phyloP scores from a whole-genome alignment of 1,140 invertebrate species.

The Centruroides vittatus region DNA sequence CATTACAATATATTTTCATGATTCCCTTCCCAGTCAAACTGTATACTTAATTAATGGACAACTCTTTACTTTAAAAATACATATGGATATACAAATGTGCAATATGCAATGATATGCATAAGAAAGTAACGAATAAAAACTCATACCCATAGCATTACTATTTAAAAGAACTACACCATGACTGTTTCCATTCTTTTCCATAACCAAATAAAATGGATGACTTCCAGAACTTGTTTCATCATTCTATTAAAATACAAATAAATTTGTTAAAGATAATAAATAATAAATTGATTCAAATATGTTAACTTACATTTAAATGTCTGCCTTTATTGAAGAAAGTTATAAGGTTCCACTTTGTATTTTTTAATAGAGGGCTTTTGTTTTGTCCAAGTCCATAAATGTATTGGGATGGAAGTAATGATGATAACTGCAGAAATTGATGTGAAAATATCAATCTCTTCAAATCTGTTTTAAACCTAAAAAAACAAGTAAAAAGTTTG shows the following conservation, averaged over 20 bases:
- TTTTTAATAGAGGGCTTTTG: conserved; percentile 2
- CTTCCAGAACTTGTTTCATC: conserved; percentile 47
- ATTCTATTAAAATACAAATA: neutral
- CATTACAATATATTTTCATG: too few species aligned
- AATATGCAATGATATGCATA: too few species aligned
- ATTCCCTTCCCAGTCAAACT: too few species aligned
- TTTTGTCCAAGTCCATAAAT: conserved; percentile 39
- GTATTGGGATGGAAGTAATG: conserved; percentile 29
- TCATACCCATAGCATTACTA: conserved; percentile 55
- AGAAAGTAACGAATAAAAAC: too few species aligned
- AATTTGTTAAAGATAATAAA: too few species aligned
- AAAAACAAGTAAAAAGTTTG: too few species aligned
- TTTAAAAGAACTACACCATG: conserved; percentile 62
- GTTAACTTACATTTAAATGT: conserved; percentile 3
- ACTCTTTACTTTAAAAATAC: too few species aligned
- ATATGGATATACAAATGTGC: too few species aligned
- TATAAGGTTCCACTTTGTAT: conserved; percentile 12
- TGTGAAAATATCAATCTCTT: conserved; percentile 31
- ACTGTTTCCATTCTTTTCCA: conserved; percentile 42
- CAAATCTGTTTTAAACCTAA: conserved; percentile 15
- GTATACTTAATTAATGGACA: too few species aligned
- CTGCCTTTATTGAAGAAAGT: conserved; percentile 16
- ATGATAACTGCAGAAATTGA: conserved; percentile 37
- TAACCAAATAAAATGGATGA: conserved; percentile 63
- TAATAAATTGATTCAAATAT: too few species aligned